Base-by-base conservation (phyloP, 2,113 vertebrate species). In the Passer domesticus region DNA sequence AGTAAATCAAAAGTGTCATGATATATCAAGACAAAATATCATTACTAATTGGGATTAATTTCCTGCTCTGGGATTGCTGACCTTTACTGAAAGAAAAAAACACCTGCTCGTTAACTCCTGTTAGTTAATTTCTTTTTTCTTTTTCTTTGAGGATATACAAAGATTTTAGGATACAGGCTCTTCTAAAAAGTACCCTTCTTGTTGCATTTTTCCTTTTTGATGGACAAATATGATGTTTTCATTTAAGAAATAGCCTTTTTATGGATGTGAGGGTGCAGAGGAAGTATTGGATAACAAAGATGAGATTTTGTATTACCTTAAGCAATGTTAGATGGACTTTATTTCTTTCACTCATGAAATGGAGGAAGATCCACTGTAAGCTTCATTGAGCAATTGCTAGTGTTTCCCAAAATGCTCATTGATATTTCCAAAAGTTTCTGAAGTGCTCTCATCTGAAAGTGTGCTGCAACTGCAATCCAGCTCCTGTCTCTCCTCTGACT, bases 1-100 rank as follows among this genome's bases (percentile, higher is more conserved):
- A 95, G 97, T 98, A 98, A 98, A 98, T 98, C 98, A 98, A 98
- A 98, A 97, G 96, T 97, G 96, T 97, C 95, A 96, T 98, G 97
- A 96, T 98, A 96, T 98, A 98, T 97, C 96, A 97, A 97, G 98
- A 97, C 97, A 98, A 98, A 98, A 98, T 98, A 98, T 98, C 98
- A 98, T 98, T 97, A 97, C 97, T 98, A 98, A 98, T 98, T 98
- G 98, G 98, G 98, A 98, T 98, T 98, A 98, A 98, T 98, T 98
- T 97, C 97, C 95, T 98, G 95, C 97, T 95, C 95, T 96, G 97
- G 98, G 97, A 98, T 97, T 98, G 96, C 92, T 87, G 94, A 97
- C 97, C 96, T 97, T 97, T 98, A 94, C 94, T 96, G 94, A 94
- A 96, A 97, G 96, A 95, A 92, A 97, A 98, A 96, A 79, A 37